Evolutionary conservation across 2,888 invertebrate genomes (phyloP).

Genomic region (Scaptomyza polygonia): DNA sequence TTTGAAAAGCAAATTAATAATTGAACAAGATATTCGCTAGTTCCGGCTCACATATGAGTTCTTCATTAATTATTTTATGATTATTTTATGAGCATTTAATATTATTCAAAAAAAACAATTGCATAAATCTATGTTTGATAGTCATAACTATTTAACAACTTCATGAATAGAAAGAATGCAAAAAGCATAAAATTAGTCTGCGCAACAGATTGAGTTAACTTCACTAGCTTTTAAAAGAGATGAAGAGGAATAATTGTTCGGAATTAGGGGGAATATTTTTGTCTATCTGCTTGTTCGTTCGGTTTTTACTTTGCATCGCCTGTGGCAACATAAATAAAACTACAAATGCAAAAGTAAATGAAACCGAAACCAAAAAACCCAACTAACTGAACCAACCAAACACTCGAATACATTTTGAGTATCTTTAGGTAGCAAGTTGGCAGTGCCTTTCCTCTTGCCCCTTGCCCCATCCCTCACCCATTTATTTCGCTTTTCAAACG

Average conservation of each 20-base stretch:
- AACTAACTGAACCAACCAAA: slow-evolving; percentile 51
- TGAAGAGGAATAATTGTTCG: not conserved
- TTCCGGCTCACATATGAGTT: too few species aligned
- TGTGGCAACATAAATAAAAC: slow-evolving; percentile 47
- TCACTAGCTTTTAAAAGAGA: not conserved
- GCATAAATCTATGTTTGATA: not conserved
- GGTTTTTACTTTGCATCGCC: slow-evolving; percentile 22
- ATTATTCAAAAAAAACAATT: not conserved
- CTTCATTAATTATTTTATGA: not conserved
- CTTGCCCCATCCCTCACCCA: not conserved
- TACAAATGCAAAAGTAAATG: slow-evolving; percentile 39
- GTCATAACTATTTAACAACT: not conserved
- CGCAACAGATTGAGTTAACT: slow-evolving; percentile 1
- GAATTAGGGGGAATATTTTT: slow-evolving; percentile 11
- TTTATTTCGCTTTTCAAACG: slow-evolving; percentile 10
- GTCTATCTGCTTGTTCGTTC: not conserved
- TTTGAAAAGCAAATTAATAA: not conserved
- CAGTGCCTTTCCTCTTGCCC: slow-evolving; percentile 1
- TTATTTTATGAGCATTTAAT: too few species aligned
- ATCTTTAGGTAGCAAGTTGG: slow-evolving; percentile 36
- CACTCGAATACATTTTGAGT: slow-evolving; percentile 40
- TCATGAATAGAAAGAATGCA: not conserved
- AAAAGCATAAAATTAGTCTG: not conserved
- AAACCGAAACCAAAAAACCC: slow-evolving; percentile 39
- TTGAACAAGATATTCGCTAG: too few species aligned